Base-by-base conservation (phyloP, 2,113 vertebrate genomes). In the Piliocolobus tephrosceles region DNA sequence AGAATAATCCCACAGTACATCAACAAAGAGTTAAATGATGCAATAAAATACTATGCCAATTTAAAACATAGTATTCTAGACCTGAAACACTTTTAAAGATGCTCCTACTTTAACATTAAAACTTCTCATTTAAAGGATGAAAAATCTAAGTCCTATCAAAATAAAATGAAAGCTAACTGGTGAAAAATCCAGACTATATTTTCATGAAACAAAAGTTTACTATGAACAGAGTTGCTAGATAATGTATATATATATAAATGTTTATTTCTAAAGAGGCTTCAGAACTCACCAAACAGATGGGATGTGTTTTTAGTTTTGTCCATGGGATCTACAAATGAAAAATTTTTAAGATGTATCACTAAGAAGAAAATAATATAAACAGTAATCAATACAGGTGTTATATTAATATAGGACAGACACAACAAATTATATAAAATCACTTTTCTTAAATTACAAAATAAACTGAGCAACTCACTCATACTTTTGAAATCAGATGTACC, bases 301-400 rank as follows among this genome's bases (percentile, higher is more conserved):
- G 99, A 94, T 99, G 99, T 66, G 99, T 99, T 99, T 99, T 99
- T 97, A 99, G 95, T 98, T 99, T 99, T 93, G 99, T 99, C 99
- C 99, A 99, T 95, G 99, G 99, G 98, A 99, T 99, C 99, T 99
- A 98, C 64, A 98, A 98, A 87, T 61, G 30, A 97, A 98, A 97
- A 96, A 27, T 18, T 73, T 94, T 95, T 93, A 97, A 98, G 98
- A 90, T n/a, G 52, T 97, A 98, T 93, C 50, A 96, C 82, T 68
- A 89, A 89, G 95, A 92, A 84, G 58, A 64, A 73, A 78, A 68
- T 17, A 76, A 88, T 43, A 2, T 91, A 73, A 85, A 85, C 1
- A 87, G 25, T 88, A 88, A 83, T 85, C 68, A 91, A 94, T 16
- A 95, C 10, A 58, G n/a, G 76, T 93, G 16, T 2, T 55, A 14